Evolutionary conservation across 2,113 vertebrate species (phyloP), one percentile per base, ranked within the genome.

Genomic region (Sebastes fasciatus): DNA sequence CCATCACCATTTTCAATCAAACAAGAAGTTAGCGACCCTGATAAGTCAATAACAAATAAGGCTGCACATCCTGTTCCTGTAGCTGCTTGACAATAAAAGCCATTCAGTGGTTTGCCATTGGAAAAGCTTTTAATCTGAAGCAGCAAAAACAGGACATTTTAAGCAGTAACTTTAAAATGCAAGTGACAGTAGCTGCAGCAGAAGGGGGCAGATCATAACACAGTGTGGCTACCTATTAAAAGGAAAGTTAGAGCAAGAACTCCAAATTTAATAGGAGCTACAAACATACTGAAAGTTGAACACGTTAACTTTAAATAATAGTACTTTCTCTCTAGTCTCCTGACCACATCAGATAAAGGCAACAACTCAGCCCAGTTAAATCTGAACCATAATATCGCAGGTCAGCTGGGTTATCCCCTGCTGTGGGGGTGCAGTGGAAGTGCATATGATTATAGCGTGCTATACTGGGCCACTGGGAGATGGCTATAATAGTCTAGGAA

Each of bases 391-490:
- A 80, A 73, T 70, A 82, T 67, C 73, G 67, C 21, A 70, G 80
- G 82, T 89, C 85, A 85, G 48, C 26, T 11, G 66, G 79, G 83
- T 73, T 78, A 88, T 82, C 54, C 72, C 61, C 84, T 82, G 66
- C 75, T 69, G 73, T 66, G 62, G 21, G 21, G 14, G 8, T 57
- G 46, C 55, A 66, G 42, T 61, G 54, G 40, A 86, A 79, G 81
- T 77, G 73, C 67, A 83, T 63, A 60, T 86, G 76, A 90, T 82
- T 86, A 87, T 69, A 86, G 78, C 4, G 69, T 57, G 51, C 72
- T 66, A 79, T 16, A 66, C 46, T 64, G 14, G 34, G 83, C 34
- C 49, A 61, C 21, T 73, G 48, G 43, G 77, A 54, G 64, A 52
- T 3, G n/a, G 49, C 40, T 68, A 46, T 58, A 65, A 77, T 64